Evolutionary conservation across 2,113 vertebrate species (phyloP), one percentile per base, ranked within the genome.

Genomic region (Oreochromis aureus): DNA sequence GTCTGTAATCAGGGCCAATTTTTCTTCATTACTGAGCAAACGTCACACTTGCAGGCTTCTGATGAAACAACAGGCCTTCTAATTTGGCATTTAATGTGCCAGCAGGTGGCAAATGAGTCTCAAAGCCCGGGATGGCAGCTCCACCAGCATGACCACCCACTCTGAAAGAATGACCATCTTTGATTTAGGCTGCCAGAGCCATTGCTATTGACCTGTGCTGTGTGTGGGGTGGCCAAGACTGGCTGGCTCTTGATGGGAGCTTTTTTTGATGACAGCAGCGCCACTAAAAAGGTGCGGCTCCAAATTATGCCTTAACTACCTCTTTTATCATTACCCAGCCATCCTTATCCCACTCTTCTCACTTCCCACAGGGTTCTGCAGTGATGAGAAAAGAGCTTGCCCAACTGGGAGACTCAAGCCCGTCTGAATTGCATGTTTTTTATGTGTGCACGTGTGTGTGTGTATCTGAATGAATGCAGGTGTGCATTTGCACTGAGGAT

Each of bases 41-140:
- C 51, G 11, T 89, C 80, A 53, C 69, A 87, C 56, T 87, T 34
- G 19, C 58, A 83, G 80, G 78, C 79, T 83, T 88, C 58, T 87
- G 92, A 94, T 89, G 85, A 93, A 93, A 94, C 93, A 91, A 91
- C 89, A 92, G 87, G 91, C 89, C 84, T 86, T 84, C 91, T 92
- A 93, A 95, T 94, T 94, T 93, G 94, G 91, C 92, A 94, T 89
- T 90, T 92, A 92, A 91, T 90, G 85, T 81, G 78, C 80, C 94
- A 89, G 94, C 92, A 92, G 92, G 92, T 90, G 92, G 93, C 80
- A 93, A 94, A 95, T 93, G 89, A 93, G 85, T 90, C 90, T 89
- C 87, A 90, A 85, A 89, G 89, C 86, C 86, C 4, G 2, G 56
- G 59, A 90, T 88, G 86, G 87, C 89, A 87, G 90, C 87, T 91